Percentiles rank a stretch among this genome's conserved stretches.
These are phyloP conservation scores for Drosophila demipolita DNA, from an alignment of 2,888 invertebrate genomes.

Conservation along the genomic window DNA sequence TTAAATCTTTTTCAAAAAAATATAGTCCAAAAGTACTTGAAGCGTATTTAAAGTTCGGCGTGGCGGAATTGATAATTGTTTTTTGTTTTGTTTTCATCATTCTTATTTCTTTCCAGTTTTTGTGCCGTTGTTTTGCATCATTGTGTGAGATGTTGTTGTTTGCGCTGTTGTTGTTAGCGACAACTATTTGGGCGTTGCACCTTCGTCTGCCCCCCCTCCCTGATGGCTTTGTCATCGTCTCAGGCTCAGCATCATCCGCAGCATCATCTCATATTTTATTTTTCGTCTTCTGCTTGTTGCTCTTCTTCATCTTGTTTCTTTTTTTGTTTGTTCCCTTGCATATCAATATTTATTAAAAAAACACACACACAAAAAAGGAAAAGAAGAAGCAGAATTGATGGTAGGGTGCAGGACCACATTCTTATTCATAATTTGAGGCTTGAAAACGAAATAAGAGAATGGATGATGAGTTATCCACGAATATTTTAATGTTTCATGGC, in stretches of 20 bases:
- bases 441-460: constrained; percentile 17
- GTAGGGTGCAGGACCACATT: constrained; percentile 56
- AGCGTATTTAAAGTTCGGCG: constrained; percentile 36
- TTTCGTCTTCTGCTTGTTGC: neutral
- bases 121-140: constrained; percentile 22
- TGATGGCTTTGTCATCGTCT: neutral
- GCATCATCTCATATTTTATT: constrained; percentile 25
- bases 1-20: neutral
- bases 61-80: neutral
- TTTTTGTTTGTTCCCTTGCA: constrained; percentile 43
- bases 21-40: neutral
- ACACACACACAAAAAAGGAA: neutral
- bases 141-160: constrained; percentile 22
- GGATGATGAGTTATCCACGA: constrained; percentile 33
- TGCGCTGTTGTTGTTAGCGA: constrained; percentile 40
- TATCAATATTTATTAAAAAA: constrained; percentile 61
- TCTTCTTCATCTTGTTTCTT: constrained; percentile 1
- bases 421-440: constrained; percentile 47
- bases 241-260: constrained; percentile 9
- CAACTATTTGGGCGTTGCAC: constrained; percentile 67
- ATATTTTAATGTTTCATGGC: constrained; percentile 17
- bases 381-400: constrained; percentile 2
- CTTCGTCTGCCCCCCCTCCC: constrained; percentile 36
- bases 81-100: constrained; percentile 6
- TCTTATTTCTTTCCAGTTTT: constrained; percentile 18